Conservation (phyloP, 2,888 invertebrate species). For the Oligia strigilis region DNA sequence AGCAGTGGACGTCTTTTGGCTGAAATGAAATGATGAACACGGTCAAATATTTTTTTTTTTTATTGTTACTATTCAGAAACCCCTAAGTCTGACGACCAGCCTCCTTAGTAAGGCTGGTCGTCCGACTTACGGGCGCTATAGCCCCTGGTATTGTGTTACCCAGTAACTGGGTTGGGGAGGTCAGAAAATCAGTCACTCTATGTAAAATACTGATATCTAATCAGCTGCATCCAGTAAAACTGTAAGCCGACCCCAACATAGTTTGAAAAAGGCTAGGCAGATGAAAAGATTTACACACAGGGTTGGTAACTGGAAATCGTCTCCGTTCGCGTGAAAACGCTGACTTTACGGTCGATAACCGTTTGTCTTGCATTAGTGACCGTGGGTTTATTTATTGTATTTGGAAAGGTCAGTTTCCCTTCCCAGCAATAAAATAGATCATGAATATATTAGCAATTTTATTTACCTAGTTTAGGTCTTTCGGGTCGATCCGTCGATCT, state of each 20-base stretch:
- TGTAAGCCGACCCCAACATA: background rate
- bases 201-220: background rate
- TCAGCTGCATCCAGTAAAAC: background rate
- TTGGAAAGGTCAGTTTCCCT: background rate
- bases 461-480: background rate
- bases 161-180: background rate
- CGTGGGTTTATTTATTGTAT: slow-evolving; percentile 9
- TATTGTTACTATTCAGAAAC: no score
- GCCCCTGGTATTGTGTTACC: no score
- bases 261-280: background rate
- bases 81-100: no score
- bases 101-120: no score
- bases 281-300: background rate
- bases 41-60: no score
- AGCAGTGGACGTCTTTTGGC: no score
- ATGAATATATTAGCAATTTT: slow-evolving; percentile 7
- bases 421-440: background rate
- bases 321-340: background rate
- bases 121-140: no score
- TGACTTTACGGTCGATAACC: background rate
- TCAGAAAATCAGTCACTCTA: background rate
- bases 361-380: background rate
- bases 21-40: no score
- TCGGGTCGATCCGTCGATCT: background rate
- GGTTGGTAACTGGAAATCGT: background rate